Base-by-base conservation (phyloP, 2,888 invertebrate genomes). In the Balanococcus diminutus region DNA sequence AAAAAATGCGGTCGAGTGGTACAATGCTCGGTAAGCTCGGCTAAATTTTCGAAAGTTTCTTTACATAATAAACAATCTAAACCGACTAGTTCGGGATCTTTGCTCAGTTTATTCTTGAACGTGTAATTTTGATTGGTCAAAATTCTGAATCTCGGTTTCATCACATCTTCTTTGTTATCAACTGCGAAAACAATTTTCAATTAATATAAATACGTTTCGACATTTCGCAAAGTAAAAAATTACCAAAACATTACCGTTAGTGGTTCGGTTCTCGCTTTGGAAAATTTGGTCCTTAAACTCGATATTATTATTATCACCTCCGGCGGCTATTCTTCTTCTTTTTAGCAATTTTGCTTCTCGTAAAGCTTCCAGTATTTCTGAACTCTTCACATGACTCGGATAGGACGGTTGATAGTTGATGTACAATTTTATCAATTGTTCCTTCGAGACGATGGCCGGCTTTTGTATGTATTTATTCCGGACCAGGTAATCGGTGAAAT, bases 261-360 rank as follows among this genome's bases (percentile, higher is more conserved):
- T 6, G 16, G 6, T 32, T 72, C n/a, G 72, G 31, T 72, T 72
- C 6, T 72, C 72, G 31, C n/a, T 72, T 6, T 36, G 75, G 19
- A 79, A 79, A 19, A 79, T 79, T 19, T 32, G 75, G 9, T 79
- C 36, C 36, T 79, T 79, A 11, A 79, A 79, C 36, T 79, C 75
- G 22, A 79, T 32, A 36, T 79, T 36, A 8, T 79, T 36, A 11
- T 36, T 79, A 3, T 79, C 75, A 1, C 75, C 75, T 8, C 36
- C 19, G 8, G 75, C 75, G 11, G 31, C 28, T 0, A 36, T 19
- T 36, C 28, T 79, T 22, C 28, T 79, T 19, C 36, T n/a, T 36
- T 79, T 79, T 1, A 79, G 11, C 16, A 79, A 19, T 19, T 36
- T 36, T 2, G 75, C 75, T 79, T 79, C 75, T 2, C 75, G 31